These are phyloP conservation scores for Dorcus hopei DNA, from an alignment of 2,888 invertebrate species.

Conservation along the genomic window DNA sequence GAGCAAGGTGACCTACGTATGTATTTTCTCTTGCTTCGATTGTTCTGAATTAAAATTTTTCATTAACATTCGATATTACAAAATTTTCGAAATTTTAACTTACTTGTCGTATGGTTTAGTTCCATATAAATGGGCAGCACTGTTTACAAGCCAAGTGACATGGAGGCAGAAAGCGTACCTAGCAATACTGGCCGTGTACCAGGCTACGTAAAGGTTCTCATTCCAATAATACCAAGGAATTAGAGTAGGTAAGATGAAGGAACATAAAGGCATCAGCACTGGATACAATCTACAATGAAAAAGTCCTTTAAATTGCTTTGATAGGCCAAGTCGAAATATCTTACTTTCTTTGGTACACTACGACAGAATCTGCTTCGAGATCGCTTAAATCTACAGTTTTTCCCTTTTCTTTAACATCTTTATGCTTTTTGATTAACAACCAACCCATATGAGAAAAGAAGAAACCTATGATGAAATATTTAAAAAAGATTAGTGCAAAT, in stretches of 20 bases:
- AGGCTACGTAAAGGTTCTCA: constrained; percentile 73
- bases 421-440: constrained; percentile 85
- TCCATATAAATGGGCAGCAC: constrained; percentile 91
- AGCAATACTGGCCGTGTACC: constrained; percentile 78
- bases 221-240: constrained; percentile 83
- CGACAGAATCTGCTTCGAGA: constrained; percentile 77
- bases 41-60: constrained; percentile 51
- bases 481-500: background rate
- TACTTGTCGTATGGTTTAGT: constrained; percentile 86
- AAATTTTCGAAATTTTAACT: constrained; percentile 28
- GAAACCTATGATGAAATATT: constrained; percentile 51
- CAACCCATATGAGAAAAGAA: constrained; percentile 96
- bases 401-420: constrained; percentile 82
- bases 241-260: constrained; percentile 71
- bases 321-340: constrained; percentile 27
- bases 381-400: constrained; percentile 84
- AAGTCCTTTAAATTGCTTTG: background rate
- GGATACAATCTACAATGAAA: constrained; percentile 42
- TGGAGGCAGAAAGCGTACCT: constrained; percentile 84
- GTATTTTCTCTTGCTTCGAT: constrained; percentile 72
- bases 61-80: background rate
- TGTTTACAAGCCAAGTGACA: constrained; percentile 91
- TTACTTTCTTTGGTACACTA: constrained; percentile 83
- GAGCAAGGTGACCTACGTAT: constrained; percentile 67
- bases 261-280: constrained; percentile 47